These are phyloP conservation scores for Prionailurus bengalensis DNA, from an alignment of 2,113 vertebrate species.

Conservation along the genomic window DNA sequence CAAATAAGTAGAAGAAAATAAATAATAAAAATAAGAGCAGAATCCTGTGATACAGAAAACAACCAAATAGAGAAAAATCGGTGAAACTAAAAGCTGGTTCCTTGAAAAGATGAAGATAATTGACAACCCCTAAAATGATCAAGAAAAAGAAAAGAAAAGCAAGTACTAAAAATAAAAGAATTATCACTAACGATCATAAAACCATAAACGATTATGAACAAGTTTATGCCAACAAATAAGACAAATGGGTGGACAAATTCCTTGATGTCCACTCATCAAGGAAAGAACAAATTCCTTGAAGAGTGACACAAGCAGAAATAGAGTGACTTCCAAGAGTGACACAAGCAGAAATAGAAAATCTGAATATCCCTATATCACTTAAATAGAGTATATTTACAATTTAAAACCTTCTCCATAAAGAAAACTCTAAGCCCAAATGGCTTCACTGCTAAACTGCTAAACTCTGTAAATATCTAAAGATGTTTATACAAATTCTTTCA, in stretches of 20 bases:
- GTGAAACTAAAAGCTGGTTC: too few species aligned
- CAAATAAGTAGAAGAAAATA: neutral
- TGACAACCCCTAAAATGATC: neutral
- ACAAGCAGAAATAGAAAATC: neutral
- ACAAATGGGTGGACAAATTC: neutral
- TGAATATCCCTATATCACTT: neutral
- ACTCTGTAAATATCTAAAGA: neutral
- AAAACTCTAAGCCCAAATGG: neutral
- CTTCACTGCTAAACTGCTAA: neutral
- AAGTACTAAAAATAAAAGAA: slow-evolving; percentile 12
- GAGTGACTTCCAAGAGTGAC: slow-evolving; percentile 17
- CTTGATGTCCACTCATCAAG: neutral
- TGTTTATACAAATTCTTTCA: neutral
- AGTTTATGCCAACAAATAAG: neutral
- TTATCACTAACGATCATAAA: neutral
- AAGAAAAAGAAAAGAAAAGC: neutral
- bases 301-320: neutral
- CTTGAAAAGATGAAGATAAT: too few species aligned
- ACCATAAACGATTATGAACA: neutral
- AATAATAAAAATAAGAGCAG: too few species aligned
- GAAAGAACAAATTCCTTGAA: slow-evolving; percentile 38
- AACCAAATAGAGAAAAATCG: too few species aligned
- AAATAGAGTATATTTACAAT: neutral
- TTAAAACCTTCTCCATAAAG: slow-evolving; percentile 20
- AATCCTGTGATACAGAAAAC: too few species aligned